phyloP scores from a whole-genome alignment of 2,888 invertebrate species.

The Gandaritis pyraliata region DNA sequence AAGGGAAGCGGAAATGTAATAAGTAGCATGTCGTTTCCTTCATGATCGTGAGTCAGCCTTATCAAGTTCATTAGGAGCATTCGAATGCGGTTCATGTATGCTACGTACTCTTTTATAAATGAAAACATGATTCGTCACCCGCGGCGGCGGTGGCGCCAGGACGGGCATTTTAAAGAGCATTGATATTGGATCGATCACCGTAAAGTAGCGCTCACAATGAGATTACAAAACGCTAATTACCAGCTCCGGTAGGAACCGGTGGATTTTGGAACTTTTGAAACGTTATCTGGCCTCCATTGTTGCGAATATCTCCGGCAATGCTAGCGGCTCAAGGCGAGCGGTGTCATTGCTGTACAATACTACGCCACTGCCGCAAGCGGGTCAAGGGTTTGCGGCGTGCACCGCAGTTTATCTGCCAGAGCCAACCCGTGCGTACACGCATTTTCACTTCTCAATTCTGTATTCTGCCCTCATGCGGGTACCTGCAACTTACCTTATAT shows the following conservation, averaged over 20 bases:
- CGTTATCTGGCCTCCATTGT: constrained; percentile 84
- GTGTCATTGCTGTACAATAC: constrained; percentile 84
- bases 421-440: constrained; percentile 35
- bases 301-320: constrained; percentile 84
- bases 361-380: constrained; percentile 76
- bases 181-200: constrained; percentile 29
- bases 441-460: constrained; percentile 37
- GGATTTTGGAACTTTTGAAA: constrained; percentile 83
- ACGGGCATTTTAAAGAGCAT: constrained; percentile 6
- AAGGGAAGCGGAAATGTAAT: constrained; percentile 77
- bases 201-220: constrained; percentile 50
- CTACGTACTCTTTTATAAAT: constrained; percentile 50
- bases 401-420: constrained; percentile 42
- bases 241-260: constrained; percentile 67
- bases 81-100: constrained; percentile 57
- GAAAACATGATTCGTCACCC: constrained; percentile 44
- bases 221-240: constrained; percentile 75
- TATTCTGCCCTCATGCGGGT: constrained; percentile 55
- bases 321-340: constrained; percentile 83
- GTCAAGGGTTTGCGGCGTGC: constrained; percentile 76
- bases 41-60: constrained; percentile 68
- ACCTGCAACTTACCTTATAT: constrained; percentile 63
- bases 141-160: constrained; percentile 5
- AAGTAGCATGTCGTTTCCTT: constrained; percentile 77
- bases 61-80: constrained; percentile 72